Percentiles rank a stretch among this genome's conserved stretches.
Evolutionary conservation across 2,888 invertebrate genomes (phyloP).

Genomic region (Tenthredo distinguenda): DNA sequence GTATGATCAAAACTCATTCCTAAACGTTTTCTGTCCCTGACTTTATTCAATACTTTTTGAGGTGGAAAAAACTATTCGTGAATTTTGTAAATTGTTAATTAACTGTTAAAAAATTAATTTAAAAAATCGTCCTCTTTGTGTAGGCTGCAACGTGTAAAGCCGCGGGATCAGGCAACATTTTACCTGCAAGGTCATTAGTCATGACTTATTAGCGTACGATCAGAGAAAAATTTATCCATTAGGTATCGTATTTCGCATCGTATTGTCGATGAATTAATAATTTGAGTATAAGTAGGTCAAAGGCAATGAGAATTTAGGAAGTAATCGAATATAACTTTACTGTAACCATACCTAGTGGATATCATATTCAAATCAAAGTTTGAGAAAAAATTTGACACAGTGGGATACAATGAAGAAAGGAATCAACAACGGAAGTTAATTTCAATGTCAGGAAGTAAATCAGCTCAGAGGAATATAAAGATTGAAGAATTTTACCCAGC

Average conservation of each 20-base stretch:
- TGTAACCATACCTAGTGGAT: neutral
- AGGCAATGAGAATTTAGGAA: constrained; percentile 13
- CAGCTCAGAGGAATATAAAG: neutral
- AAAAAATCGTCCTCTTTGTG: neutral
- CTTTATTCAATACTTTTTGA: neutral
- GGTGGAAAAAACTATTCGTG: neutral
- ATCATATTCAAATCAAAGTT: neutral
- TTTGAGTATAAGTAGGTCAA: constrained; percentile 12
- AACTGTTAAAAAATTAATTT: too few relatives aligned
- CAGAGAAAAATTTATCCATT: neutral
- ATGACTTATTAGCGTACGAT: neutral
- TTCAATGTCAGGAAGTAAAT: neutral
- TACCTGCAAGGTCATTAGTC: constrained; percentile 23
- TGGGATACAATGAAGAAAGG: neutral
- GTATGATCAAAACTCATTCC: neutral
- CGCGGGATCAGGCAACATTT: neutral
- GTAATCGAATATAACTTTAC: neutral
- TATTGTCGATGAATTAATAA: neutral
- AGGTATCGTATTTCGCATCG: constrained; percentile 8
- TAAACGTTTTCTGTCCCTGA: neutral
- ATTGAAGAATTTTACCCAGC: too few relatives aligned
- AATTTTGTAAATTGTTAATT: neutral
- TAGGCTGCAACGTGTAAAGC: neutral
- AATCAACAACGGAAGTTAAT: neutral
- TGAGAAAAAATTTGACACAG: neutral